phyloP scores from a whole-genome alignment of 2,113 vertebrate genomes.

The Turnix velox region DNA sequence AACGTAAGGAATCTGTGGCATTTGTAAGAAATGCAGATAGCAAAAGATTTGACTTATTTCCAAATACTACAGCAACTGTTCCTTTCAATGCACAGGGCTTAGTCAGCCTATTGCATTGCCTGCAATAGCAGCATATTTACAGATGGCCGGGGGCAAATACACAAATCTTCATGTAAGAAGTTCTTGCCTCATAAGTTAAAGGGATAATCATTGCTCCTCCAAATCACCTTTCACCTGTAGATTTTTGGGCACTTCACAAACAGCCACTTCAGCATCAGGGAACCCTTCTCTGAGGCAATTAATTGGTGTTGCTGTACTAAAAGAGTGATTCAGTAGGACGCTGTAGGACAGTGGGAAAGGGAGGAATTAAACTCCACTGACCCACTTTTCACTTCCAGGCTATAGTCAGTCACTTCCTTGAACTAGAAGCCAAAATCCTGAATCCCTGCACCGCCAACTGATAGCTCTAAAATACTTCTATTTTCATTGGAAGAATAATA shows the following conservation, averaged over 20 bases:
- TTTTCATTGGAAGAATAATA: neutral
- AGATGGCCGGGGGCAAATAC: neutral
- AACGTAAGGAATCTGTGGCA: slow-evolving; percentile 50
- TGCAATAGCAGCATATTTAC: neutral
- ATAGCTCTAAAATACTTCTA: neutral
- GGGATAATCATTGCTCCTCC: neutral
- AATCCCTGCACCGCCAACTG: neutral
- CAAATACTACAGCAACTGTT: slow-evolving; percentile 29
- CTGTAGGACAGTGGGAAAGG: neutral
- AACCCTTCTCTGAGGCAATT: neutral
- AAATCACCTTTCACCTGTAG: neutral
- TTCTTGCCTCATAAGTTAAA: neutral
- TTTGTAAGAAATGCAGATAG: slow-evolving; percentile 57
- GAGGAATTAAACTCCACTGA: slow-evolving; percentile 5
- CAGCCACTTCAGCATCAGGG: neutral
- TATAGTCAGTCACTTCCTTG: neutral
- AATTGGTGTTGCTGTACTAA: neutral
- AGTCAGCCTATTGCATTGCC: neutral
- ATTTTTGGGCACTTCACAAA: neutral
- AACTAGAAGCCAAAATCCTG: neutral
- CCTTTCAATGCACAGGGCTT: neutral
- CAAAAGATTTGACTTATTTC: slow-evolving; percentile 49
- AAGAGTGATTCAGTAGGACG: neutral
- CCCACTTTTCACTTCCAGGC: neutral
- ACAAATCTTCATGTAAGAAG: neutral